Base-by-base conservation (phyloP, 1,140 invertebrate genomes). In the Drosophila neocordata region DNA sequence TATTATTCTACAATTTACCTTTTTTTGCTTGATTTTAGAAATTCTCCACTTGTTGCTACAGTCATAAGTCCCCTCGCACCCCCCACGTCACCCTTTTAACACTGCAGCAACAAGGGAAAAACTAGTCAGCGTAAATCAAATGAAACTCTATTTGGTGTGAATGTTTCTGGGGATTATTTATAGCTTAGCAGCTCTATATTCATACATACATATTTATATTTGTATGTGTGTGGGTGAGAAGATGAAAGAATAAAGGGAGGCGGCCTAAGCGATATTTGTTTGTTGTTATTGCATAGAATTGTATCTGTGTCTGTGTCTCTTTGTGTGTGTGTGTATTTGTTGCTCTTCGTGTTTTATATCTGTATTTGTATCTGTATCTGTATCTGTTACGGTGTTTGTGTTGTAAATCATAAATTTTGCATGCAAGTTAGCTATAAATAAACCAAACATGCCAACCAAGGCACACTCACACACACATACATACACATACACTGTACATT, bases 331-430 rank as follows among this genome's bases (percentile, higher is more conserved):
- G 15, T 48, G 41, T 48, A 48, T 48, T 48, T 61, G 59, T 67
- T 62, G 58, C 34, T 52, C 41, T 48, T 48, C 41, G 37, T 62
- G 35, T 24, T 79, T 65, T 51, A 41, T 72, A 61, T 22, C 59
- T 76, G 55, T 51, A 59, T 31, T 62, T 66, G 56, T 78, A 31
- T 74, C 34, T 48, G 67, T 73, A 52, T 62, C 27, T 64, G 27
- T 73, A 41, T 58, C 24, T 66, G 58, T 70, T 62, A 65, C 65
- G 70, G 69, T 85, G 70, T 75, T 66, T 69, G 71, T 88, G 67
- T 75, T 82, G 78, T 87, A 82, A 80, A 87, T 87, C 74, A 88
- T 82, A 87, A 87, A 79, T 88, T 87, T 76, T 87, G 82, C 82
- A 87, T 87, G 82, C 83, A 76, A 64, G 75, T 74, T 87, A 82